Percentiles rank a stretch among this genome's conserved stretches.
phyloP scores from a whole-genome alignment of 1,140 invertebrate species.

The Pseudomyrmex pallidus region DNA sequence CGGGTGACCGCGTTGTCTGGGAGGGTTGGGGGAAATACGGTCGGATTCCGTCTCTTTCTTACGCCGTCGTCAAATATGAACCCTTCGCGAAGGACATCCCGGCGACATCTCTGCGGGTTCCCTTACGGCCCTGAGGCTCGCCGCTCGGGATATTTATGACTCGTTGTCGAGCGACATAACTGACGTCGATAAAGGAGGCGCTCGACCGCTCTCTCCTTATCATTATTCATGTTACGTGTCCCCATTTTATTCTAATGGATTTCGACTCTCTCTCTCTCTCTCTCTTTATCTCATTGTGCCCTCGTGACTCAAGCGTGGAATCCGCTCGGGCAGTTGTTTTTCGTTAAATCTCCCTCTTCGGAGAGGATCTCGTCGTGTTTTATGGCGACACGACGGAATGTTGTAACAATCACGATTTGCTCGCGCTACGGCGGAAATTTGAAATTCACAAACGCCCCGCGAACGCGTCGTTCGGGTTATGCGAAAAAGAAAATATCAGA shows the following conservation, averaged over 20 bases:
- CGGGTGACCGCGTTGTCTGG: conserved; percentile 13
- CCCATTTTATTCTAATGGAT: background rate
- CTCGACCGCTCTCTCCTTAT: conserved; percentile 8
- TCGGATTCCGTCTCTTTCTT: conserved; percentile 4
- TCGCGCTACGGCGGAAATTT: background rate
- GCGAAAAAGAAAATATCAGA: conserved; percentile 61
- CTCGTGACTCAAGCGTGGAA: too few relatives aligned
- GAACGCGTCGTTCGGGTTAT: conserved; percentile 61
- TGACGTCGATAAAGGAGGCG: conserved; percentile 11
- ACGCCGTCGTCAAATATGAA: conserved; percentile 46
- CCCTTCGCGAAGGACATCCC: conserved; percentile 57
- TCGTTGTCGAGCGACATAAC: conserved; percentile 59
- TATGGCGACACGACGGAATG: background rate
- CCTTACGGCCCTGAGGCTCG: background rate
- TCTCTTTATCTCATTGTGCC: too few relatives aligned
- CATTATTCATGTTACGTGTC: background rate
- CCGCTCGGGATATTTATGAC: conserved; percentile 68
- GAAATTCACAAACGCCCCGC: conserved; percentile 67
- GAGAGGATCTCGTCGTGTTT: background rate
- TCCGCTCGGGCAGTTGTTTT: background rate
- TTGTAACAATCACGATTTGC: background rate
- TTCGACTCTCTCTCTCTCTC: background rate
- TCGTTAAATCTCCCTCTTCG: background rate
- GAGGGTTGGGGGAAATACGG: conserved; percentile 4
- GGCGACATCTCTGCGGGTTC: conserved; percentile 63